Conservation (phyloP, 1,140 invertebrate genomes). For the Melitaea cinxia region DNA sequence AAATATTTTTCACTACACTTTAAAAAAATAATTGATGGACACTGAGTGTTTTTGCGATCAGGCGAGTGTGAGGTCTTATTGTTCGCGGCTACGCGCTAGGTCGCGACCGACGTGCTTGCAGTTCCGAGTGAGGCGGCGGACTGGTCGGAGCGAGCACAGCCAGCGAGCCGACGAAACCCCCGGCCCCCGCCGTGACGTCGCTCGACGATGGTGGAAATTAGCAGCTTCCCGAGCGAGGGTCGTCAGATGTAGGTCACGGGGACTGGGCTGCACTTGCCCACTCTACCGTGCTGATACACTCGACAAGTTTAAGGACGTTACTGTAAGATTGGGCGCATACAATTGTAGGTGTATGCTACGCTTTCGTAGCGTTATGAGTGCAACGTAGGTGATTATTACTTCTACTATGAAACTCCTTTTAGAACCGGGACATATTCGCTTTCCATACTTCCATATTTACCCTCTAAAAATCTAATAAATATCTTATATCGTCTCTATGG, state of each 20-base stretch:
- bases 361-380: slow-evolving; percentile 42
- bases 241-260: slow-evolving; percentile 79
- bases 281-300: slow-evolving; percentile 72
- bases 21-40: slow-evolving; percentile 59
- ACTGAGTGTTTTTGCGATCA: slow-evolving; percentile 54
- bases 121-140: slow-evolving; percentile 62
- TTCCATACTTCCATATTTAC: no score
- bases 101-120: slow-evolving; percentile 48
- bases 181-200: slow-evolving; percentile 66
- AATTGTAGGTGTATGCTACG: slow-evolving; percentile 41
- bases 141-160: slow-evolving; percentile 61
- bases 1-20: slow-evolving; percentile 65
- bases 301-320: slow-evolving; percentile 80
- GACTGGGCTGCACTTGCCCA: slow-evolving; percentile 78
- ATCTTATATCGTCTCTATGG: neutral
- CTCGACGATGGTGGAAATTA: slow-evolving; percentile 73
- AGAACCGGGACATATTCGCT: neutral
- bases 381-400: slow-evolving; percentile 31
- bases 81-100: slow-evolving; percentile 39
- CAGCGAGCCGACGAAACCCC: slow-evolving; percentile 57
- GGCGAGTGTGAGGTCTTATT: slow-evolving; percentile 50
- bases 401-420: neutral
- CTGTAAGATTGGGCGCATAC: slow-evolving; percentile 58
- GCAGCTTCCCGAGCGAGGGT: slow-evolving; percentile 79
- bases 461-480: no score